Evolutionary conservation across 2,888 invertebrate species (phyloP).

Genomic region (Syrphus vitripennis): DNA sequence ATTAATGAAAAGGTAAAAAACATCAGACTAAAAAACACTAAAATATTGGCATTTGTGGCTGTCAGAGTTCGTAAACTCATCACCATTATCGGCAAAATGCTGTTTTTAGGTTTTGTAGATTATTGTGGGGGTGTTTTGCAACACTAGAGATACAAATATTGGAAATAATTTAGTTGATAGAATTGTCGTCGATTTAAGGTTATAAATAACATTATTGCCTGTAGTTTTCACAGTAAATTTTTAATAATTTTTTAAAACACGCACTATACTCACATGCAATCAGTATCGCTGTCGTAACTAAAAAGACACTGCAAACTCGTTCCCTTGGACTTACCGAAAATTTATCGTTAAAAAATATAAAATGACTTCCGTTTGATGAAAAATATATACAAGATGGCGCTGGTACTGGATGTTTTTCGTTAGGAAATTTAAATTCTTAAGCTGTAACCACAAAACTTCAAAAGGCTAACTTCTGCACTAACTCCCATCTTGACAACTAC

Average conservation of each 20-base stretch:
- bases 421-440: not conserved
- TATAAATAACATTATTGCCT: conserved; percentile 41
- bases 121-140: conserved; percentile 1
- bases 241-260: conserved; percentile 49
- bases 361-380: conserved; percentile 55
- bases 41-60: conserved; percentile 26
- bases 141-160: not conserved
- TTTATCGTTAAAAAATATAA: conserved; percentile 60
- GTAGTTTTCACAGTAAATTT: conserved; percentile 38
- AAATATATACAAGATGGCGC: conserved; percentile 37
- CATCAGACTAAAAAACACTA: conserved; percentile 33
- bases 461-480: no score
- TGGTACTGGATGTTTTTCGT: not conserved
- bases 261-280: conserved; percentile 91
- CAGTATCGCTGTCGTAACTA: conserved; percentile 93
- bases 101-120: not conserved
- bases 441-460: not conserved
- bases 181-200: conserved; percentile 3
- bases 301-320: conserved; percentile 80
- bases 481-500: no score
- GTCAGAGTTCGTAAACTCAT: conserved; percentile 60
- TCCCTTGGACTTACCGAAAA: conserved; percentile 72
- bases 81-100: conserved; percentile 56
- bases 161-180: not conserved
- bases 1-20: conserved; percentile 1